Conservation (phyloP, 2,888 invertebrate species). For the Epistrophe eligans region DNA sequence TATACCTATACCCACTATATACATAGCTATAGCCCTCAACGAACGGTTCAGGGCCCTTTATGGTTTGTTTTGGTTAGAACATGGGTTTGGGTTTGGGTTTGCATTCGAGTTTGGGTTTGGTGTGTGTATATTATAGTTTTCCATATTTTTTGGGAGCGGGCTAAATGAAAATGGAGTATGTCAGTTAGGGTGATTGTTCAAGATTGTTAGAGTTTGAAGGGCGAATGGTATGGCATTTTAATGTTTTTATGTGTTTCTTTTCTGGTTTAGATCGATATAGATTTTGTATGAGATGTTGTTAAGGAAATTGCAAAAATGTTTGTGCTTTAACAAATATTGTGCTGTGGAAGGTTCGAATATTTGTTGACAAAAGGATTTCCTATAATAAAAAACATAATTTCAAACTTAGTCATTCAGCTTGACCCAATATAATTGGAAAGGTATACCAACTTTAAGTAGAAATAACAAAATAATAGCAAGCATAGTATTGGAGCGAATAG, state of each 20-base stretch:
- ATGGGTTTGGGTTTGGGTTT: constrained; percentile 39
- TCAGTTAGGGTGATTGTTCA: constrained; percentile 71
- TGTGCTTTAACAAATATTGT: constrained; percentile 13
- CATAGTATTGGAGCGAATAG: too few species aligned
- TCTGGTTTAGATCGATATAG: constrained; percentile 29
- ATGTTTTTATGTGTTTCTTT: constrained; percentile 25
- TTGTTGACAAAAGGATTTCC: too few species aligned
- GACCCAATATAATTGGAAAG: too few species aligned
- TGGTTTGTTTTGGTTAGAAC: constrained; percentile 72
- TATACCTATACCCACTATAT: constrained; percentile 42
- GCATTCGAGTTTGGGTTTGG: neutral
- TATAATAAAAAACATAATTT: too few species aligned
- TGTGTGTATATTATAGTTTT: constrained; percentile 56
- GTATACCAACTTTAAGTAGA: too few species aligned
- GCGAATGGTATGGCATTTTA: constrained; percentile 43
- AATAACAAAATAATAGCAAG: too few species aligned
- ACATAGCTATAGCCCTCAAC: constrained; percentile 12
- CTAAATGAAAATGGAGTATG: constrained; percentile 54
- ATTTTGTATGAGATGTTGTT: neutral
- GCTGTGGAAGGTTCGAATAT: constrained; percentile 14
- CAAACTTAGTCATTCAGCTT: too few species aligned
- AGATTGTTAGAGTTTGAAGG: constrained; percentile 68
- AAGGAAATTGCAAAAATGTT: neutral
- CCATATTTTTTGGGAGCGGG: constrained; percentile 35
- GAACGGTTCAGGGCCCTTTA: constrained; percentile 47